phyloP scores from a whole-genome alignment of 1,140 invertebrate species.

The Polypedilum pembai region DNA sequence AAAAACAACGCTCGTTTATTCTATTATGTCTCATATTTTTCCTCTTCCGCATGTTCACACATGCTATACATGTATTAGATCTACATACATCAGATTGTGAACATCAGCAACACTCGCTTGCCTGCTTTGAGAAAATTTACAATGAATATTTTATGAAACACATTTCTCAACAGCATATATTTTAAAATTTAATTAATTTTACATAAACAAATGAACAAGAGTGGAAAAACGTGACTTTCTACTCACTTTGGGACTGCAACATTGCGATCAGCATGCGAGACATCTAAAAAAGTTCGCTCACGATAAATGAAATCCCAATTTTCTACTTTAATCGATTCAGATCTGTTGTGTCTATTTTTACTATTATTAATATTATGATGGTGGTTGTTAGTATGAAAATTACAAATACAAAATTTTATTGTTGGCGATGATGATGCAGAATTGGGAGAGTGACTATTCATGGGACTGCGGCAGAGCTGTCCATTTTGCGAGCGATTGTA shows the following conservation, averaged over 20 bases:
- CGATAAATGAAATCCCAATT: constrained; percentile 40
- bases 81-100: too few relatives aligned
- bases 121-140: too few relatives aligned
- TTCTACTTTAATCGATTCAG: constrained; percentile 35
- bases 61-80: too few relatives aligned
- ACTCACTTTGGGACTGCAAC: background rate
- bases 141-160: too few relatives aligned
- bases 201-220: background rate
- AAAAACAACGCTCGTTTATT: too few relatives aligned
- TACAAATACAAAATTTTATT: background rate
- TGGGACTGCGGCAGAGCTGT: background rate
- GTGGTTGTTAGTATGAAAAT: background rate
- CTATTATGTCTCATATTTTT: too few relatives aligned
- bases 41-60: too few relatives aligned
- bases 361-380: background rate
- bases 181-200: background rate
- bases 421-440: background rate
- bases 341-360: background rate
- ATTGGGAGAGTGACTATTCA: constrained; percentile 2
- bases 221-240: background rate
- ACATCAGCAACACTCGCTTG: too few relatives aligned
- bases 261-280: background rate
- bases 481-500: background rate
- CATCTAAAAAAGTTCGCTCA: constrained; percentile 32
- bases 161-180: too few relatives aligned